Evolutionary conservation across 2,797 vertebrate species (phyloP).

Genomic region (Amniataba percoides): DNA sequence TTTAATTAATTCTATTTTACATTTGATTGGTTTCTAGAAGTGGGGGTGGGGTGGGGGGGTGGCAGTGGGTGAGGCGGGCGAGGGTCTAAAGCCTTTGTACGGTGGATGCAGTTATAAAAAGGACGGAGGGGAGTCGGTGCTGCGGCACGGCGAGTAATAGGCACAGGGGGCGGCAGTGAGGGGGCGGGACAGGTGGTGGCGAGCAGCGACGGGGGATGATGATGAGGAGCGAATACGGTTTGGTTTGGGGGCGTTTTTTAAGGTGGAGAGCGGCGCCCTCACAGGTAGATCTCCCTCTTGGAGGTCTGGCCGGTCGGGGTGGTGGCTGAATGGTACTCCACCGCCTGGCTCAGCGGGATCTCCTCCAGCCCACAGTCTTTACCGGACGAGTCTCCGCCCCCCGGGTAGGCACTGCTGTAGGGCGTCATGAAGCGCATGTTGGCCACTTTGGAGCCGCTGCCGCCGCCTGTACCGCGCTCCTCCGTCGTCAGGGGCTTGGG

Average conservation of each 20-base stretch:
- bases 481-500: constrained; percentile 90
- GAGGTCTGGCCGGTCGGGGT: constrained; percentile 93
- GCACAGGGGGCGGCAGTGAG: constrained; percentile 87
- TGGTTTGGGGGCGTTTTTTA: constrained; percentile 5
- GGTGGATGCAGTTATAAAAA: constrained; percentile 87
- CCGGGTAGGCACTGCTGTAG: constrained; percentile 97
- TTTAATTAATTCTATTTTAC: constrained; percentile 70
- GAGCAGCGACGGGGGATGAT: constrained; percentile 43
- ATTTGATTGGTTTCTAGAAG: constrained; percentile 72
- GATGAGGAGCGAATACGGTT: background rate
- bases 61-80: constrained; percentile 44
- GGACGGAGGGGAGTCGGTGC: constrained; percentile 50
- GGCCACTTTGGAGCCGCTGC: constrained; percentile 92
- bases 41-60: background rate
- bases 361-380: constrained; percentile 97
- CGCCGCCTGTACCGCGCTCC: constrained; percentile 85
- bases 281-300: constrained; percentile 99
- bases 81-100: constrained; percentile 78
- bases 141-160: constrained; percentile 87
- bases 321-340: constrained; percentile 92
- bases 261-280: constrained; percentile 75
- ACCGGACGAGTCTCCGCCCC: constrained; percentile 91
- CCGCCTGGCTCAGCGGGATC: constrained; percentile 97
- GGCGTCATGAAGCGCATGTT: constrained; percentile 97
- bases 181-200: constrained; percentile 38